Percentiles rank a stretch among this genome's conserved stretches.
Conservation (phyloP, 2,113 vertebrate genomes). For the Genyomyrus donnyi region DNA sequence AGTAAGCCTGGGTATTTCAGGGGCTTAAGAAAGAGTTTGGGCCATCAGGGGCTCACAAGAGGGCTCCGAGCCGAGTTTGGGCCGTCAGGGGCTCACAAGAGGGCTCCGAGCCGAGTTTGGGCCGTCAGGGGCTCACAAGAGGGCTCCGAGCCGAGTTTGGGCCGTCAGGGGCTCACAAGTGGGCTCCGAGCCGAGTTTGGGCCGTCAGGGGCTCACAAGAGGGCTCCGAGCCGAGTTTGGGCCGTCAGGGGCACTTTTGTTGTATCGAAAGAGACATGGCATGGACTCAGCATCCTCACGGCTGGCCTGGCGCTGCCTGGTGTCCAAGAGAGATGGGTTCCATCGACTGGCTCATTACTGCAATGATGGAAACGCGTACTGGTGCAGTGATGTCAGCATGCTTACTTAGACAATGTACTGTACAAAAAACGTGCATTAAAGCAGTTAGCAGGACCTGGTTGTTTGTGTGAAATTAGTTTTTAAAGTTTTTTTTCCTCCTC, state of each 20-base stretch:
- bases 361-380: not conserved
- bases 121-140: constrained; percentile 23
- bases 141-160: not conserved
- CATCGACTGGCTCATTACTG: not conserved
- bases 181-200: too few species aligned
- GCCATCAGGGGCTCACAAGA: constrained; percentile 23
- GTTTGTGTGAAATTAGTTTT: not conserved
- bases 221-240: not conserved
- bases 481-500: not conserved
- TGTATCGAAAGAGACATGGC: not conserved
- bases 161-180: too few species aligned
- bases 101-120: constrained; percentile 20
- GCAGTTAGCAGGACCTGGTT: not conserved
- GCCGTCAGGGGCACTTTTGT: not conserved
- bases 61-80: not conserved
- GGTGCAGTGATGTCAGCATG: not conserved
- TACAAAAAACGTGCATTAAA: not conserved
- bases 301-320: not conserved
- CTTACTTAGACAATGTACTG: not conserved
- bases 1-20: not conserved
- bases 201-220: constrained; percentile 23
- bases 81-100: constrained; percentile 5
- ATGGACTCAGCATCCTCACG: not conserved
- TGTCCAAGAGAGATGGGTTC: not conserved
- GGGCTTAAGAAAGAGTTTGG: constrained; percentile 5